phyloP scores from a whole-genome alignment of 2,888 invertebrate genomes.

The Anoplius nigerrimus region DNA sequence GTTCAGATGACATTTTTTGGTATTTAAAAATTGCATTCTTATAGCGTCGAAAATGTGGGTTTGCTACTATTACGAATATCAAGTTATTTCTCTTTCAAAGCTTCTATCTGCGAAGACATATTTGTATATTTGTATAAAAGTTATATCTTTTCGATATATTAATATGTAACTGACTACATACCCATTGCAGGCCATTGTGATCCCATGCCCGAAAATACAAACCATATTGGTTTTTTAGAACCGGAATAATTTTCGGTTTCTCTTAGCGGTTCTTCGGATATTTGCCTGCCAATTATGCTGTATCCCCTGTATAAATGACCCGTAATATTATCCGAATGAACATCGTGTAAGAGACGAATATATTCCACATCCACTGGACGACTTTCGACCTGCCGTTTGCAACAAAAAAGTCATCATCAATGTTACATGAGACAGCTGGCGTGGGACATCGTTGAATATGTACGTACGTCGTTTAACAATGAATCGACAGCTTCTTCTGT shows the following conservation, averaged over 20 bases:
- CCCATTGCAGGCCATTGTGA: slow-evolving; percentile 94
- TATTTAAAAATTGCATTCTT: not conserved
- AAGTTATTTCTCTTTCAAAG: not conserved
- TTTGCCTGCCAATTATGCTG: slow-evolving; percentile 76
- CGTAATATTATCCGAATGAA: slow-evolving; percentile 76
- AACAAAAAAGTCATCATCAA: too few species aligned
- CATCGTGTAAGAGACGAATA: slow-evolving; percentile 79
- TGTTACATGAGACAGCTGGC: too few species aligned
- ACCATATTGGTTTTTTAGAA: slow-evolving; percentile 86
- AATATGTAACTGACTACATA: slow-evolving; percentile 50
- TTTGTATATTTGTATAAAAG: too few species aligned
- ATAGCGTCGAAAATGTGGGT: not conserved
- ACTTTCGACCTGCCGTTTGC: slow-evolving; percentile 52
- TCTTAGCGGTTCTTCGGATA: slow-evolving; percentile 71
- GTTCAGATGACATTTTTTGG: not conserved
- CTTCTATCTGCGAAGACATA: not conserved
- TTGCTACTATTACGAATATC: not conserved
- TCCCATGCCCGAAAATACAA: slow-evolving; percentile 94
- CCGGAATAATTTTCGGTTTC: slow-evolving; percentile 81
- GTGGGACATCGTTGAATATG: too few species aligned
- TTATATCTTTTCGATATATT: too few species aligned
- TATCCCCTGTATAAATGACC: slow-evolving; percentile 88
- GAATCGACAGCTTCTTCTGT: slow-evolving; percentile 84
- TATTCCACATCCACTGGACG: slow-evolving; percentile 81
- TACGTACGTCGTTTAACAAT: slow-evolving; percentile 80